A percentile compares a stretch with the other conserved stretches of the same genome.
Conservation (phyloP, 2,113 vertebrate species). For the Balaeniceps rex region DNA sequence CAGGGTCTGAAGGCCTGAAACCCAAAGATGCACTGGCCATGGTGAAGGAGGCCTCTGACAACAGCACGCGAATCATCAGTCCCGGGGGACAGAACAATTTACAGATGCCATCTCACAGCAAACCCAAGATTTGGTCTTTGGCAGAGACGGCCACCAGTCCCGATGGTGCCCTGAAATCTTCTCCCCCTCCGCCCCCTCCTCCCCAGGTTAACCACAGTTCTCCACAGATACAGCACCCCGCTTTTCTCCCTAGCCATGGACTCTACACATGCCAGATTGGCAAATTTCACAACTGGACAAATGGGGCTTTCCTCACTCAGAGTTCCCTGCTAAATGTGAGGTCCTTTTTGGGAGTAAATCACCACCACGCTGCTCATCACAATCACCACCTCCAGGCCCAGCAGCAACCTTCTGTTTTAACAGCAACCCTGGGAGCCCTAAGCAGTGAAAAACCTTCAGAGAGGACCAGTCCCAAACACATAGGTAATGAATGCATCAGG, state of each 20-base stretch:
- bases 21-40: conserved; percentile 80
- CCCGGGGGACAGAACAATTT: conserved; percentile 81
- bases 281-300: conserved; percentile 99
- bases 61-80: conserved; percentile 82
- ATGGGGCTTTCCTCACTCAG: conserved; percentile 93
- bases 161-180: conserved; percentile 88
- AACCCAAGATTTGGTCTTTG: conserved; percentile 99
- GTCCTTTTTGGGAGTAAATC: conserved; percentile 93
- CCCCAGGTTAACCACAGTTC: conserved; percentile 78
- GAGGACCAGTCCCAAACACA: conserved; percentile 91
- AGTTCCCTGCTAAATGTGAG: conserved; percentile 94
- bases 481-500: conserved; percentile 81
- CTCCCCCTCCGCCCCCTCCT: conserved; percentile 77
- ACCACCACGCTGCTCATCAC: conserved; percentile 72
- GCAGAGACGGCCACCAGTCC: conserved; percentile 97
- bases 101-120: conserved; percentile 86
- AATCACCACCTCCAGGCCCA: conserved; percentile 78
- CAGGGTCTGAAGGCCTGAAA: conserved; percentile 83
- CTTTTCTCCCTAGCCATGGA: conserved; percentile 97
- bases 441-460: conserved; percentile 83
- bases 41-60: conserved; percentile 83
- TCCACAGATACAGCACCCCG: conserved; percentile 89
- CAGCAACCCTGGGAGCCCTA: conserved; percentile 77
- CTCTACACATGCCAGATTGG: conserved; percentile 98
- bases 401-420: conserved; percentile 80